Evolutionary conservation across 2,113 vertebrate species (phyloP), one percentile per base, ranked within the genome.

Genomic region (Oenanthe melanoleuca): DNA sequence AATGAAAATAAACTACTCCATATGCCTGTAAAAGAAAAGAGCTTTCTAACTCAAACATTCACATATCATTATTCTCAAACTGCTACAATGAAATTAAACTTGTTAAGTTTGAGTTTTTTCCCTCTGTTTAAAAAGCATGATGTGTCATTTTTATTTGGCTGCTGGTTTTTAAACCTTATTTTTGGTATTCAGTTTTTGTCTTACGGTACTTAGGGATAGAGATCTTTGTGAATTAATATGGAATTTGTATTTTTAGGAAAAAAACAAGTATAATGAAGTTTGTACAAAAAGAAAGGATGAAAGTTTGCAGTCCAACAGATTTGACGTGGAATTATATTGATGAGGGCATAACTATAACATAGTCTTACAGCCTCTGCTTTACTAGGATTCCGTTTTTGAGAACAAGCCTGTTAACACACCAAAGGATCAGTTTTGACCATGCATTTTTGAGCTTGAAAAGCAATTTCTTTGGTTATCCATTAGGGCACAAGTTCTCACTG

Each of bases 1-100:
- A 98, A 28, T 53, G 98, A 98, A 95, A 98, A 98, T 79, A 98
- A 97, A 83, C 98, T 98, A 75, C 98, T 97, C 98, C 98, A 98
- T 7, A 98, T 73, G 52, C 98, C 98, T 98, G 87, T n/a, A 78
- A 65, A 90, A 89, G 10, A 37, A 90, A 50, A 86, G 29, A 84
- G 11, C 33, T 91, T 84, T 87, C 45, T 72, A 61, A 64, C 5
- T 53, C 33, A 59, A 45, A 53, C 2, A 34, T 83, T 65, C 49
- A 72, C 21, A 34, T 15, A 37, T 25, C 23, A 73, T 17, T 12
- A 63, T 47, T 42, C 1, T 2, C 37, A 77, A 61, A 65, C 13
- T 56, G 5, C 31, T 80, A 28, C 3, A 1, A 25, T 33, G 18
- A 77, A 50, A 59, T 47, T 2, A 91, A 87, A 80, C 23, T 31